A percentile compares a stretch with the other conserved stretches of the same genome.
Evolutionary conservation across 1,140 invertebrate species (phyloP).

Genomic region (Colletes latitarsis): DNA sequence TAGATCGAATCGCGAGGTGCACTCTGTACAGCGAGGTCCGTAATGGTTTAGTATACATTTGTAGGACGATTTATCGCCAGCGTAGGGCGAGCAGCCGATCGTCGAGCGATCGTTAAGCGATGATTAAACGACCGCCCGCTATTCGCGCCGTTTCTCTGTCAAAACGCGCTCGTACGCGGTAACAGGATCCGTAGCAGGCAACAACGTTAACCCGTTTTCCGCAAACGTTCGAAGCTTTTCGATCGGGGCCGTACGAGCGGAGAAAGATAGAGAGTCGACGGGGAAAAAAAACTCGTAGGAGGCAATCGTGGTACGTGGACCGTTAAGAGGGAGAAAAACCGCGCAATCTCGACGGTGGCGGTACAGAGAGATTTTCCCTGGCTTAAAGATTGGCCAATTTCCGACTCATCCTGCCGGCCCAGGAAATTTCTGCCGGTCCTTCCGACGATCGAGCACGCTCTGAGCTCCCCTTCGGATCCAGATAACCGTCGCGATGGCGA

Average conservation of each 20-base stretch:
- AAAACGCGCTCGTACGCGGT: too few species aligned
- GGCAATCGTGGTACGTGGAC: conserved; percentile 31
- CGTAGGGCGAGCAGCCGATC: too few species aligned
- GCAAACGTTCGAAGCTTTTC: neutral
- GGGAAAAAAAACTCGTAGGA: conserved; percentile 19
- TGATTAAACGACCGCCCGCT: too few species aligned
- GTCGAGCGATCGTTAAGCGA: too few species aligned
- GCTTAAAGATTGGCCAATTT: conserved; percentile 50
- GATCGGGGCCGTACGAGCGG: neutral
- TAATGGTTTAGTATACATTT: too few species aligned
- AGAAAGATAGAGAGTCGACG: neutral
- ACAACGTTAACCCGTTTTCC: conserved; percentile 1
- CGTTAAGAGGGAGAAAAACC: conserved; percentile 43
- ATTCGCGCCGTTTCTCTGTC: too few species aligned
- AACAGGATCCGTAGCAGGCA: neutral
- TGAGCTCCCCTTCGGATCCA: neutral
- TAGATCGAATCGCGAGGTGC: too few species aligned
- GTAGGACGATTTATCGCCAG: too few species aligned
- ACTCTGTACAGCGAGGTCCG: too few species aligned
- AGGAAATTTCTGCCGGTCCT: conserved; percentile 21
- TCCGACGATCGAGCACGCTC: neutral
- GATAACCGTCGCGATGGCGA: neutral
- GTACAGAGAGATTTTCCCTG: conserved; percentile 23
- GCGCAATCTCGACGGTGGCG: conserved; percentile 5
- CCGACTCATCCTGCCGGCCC: conserved; percentile 16